These are phyloP conservation scores for Erythrocercus mccallii DNA, from an alignment of 2,113 vertebrate species.

Conservation along the genomic window DNA sequence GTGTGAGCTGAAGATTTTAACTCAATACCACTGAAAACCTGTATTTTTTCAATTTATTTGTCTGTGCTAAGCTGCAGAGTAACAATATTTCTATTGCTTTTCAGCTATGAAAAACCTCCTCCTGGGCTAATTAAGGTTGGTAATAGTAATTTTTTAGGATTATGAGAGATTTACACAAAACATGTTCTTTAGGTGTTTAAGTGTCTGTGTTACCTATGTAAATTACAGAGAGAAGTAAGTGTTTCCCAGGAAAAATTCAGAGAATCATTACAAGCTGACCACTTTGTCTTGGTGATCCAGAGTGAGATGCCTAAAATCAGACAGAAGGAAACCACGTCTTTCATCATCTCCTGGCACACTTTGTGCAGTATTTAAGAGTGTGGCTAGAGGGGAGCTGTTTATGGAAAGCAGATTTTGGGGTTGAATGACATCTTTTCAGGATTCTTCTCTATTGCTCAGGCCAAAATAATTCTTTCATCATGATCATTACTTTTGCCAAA, in stretches of 20 bases:
- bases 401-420: neutral
- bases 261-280: neutral
- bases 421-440: neutral
- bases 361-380: neutral
- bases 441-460: neutral
- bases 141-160: neutral
- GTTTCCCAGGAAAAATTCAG: neutral
- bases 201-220: neutral
- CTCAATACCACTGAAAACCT: neutral
- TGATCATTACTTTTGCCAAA: neutral
- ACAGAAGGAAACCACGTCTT: neutral
- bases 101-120: conserved; percentile 91
- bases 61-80: neutral
- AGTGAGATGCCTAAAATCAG: neutral
- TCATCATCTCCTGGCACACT: neutral
- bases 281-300: neutral
- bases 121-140: conserved; percentile 89
- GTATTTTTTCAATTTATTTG: neutral
- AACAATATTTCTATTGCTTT: conserved; percentile 36
- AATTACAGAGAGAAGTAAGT: neutral
- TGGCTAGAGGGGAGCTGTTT: neutral
- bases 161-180: neutral
- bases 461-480: neutral
- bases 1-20: neutral
- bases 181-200: neutral